Conservation (phyloP, 2,113 vertebrate species). For the Myocastor coypus region DNA sequence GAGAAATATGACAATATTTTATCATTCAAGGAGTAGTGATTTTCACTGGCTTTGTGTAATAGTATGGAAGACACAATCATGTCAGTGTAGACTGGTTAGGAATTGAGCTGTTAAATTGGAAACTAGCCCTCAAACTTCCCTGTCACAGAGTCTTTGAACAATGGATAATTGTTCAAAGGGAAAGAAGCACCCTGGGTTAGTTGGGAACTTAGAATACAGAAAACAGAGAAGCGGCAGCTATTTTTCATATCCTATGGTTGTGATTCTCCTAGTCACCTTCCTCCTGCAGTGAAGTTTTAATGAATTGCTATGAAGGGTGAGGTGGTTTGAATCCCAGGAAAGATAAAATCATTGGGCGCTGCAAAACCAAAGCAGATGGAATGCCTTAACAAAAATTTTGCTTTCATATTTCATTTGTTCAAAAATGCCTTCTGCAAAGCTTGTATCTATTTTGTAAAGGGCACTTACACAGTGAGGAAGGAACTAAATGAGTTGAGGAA, state of each 20-base stretch:
- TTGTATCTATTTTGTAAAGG: conserved; percentile 69
- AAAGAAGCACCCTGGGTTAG: conserved; percentile 44
- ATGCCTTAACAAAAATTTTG: conserved; percentile 72
- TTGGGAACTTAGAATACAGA: conserved; percentile 53
- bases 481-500: conserved; percentile 73
- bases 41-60: conserved; percentile 29
- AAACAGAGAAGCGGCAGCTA: conserved; percentile 40
- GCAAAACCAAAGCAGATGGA: conserved; percentile 79
- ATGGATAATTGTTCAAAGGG: neutral
- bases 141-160: neutral
- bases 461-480: conserved; percentile 65
- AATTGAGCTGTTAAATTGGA: conserved; percentile 43
- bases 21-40: neutral
- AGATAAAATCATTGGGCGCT: conserved; percentile 70
- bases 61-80: conserved; percentile 28
- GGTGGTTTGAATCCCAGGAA: conserved; percentile 68
- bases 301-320: conserved; percentile 73
- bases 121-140: conserved; percentile 31
- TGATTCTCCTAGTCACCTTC: conserved; percentile 34
- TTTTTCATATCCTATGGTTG: conserved; percentile 62
- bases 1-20: conserved; percentile 17
- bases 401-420: conserved; percentile 81
- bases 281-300: conserved; percentile 73
- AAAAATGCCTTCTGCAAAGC: conserved; percentile 79
- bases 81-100: neutral